Conservation (phyloP, 2,797 vertebrate genomes). For the Protonibea diacanthus region DNA sequence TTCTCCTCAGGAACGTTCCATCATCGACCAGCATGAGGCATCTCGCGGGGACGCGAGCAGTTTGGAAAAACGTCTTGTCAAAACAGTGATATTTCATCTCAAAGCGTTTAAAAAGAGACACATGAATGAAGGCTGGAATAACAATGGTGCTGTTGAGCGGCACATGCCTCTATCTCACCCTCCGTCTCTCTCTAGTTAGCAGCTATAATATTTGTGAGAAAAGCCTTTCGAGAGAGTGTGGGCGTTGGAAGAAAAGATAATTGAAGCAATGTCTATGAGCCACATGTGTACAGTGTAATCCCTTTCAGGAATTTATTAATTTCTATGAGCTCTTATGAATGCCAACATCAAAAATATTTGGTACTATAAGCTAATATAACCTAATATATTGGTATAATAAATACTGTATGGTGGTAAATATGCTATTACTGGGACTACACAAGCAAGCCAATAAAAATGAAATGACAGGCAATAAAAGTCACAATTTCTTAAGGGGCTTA, state of each 20-base stretch:
- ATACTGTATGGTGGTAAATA: conserved; percentile 69
- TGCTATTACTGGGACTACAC: conserved; percentile 65
- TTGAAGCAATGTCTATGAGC: conserved; percentile 78
- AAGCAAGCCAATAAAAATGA: conserved; percentile 57
- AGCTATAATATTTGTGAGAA: conserved; percentile 75
- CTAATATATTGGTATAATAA: conserved; percentile 65
- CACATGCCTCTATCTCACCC: conserved; percentile 54
- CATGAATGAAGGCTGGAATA: conserved; percentile 69
- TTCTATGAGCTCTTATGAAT: conserved; percentile 70
- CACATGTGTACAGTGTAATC: conserved; percentile 80
- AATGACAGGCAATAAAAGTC: conserved; percentile 65
- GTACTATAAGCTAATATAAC: conserved; percentile 57
- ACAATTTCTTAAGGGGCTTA: conserved; percentile 60
- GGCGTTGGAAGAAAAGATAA: conserved; percentile 79
- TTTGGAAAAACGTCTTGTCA: conserved; percentile 75
- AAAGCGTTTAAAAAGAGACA: conserved; percentile 66
- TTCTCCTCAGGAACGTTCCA: conserved; percentile 67
- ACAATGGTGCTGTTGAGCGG: conserved; percentile 48
- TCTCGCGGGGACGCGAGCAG: conserved; percentile 61
- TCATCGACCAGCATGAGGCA: conserved; percentile 60
- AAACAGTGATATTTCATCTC: conserved; percentile 78
- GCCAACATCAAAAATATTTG: conserved; percentile 70
- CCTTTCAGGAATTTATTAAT: conserved; percentile 79
- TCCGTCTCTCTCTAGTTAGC: conserved; percentile 73
- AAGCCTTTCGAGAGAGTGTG: conserved; percentile 73